Conservation (phyloP, 2,113 vertebrate genomes). For the Notiomystis cincta region DNA sequence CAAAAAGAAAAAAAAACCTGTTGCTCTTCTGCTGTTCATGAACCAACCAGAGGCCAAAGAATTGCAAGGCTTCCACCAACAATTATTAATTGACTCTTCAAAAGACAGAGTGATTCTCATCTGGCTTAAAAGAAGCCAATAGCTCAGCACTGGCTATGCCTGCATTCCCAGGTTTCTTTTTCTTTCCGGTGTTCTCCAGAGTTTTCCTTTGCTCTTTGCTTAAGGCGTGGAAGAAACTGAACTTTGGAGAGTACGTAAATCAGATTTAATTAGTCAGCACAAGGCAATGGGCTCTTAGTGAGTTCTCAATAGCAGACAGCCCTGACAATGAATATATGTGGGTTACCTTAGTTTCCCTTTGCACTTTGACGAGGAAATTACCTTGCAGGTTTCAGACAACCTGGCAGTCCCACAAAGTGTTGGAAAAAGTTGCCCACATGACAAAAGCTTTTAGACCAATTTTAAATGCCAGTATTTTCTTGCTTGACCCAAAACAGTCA, state of each 20-base stretch:
- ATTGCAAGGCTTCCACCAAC: not conserved
- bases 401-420: not conserved
- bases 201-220: constrained; percentile 16
- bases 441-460: not conserved
- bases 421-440: not conserved
- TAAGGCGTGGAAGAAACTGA: constrained; percentile 6
- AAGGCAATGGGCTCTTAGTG: not conserved
- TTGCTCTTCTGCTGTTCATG: not conserved
- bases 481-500: not conserved
- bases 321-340: not conserved
- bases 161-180: not conserved
- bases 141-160: not conserved
- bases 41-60: not conserved
- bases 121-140: not conserved
- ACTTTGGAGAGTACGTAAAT: constrained; percentile 24
- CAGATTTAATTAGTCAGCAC: constrained; percentile 7
- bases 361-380: constrained; percentile 13
- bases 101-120: not conserved
- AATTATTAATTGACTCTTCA: not conserved
- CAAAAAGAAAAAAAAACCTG: not conserved
- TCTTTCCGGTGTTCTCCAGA: not conserved
- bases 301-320: not conserved
- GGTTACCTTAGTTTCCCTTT: not conserved
- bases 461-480: not conserved
- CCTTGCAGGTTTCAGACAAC: not conserved